These are phyloP conservation scores for Drosophila fuyamai DNA, from an alignment of 1,140 invertebrate species.

Conservation along the genomic window DNA sequence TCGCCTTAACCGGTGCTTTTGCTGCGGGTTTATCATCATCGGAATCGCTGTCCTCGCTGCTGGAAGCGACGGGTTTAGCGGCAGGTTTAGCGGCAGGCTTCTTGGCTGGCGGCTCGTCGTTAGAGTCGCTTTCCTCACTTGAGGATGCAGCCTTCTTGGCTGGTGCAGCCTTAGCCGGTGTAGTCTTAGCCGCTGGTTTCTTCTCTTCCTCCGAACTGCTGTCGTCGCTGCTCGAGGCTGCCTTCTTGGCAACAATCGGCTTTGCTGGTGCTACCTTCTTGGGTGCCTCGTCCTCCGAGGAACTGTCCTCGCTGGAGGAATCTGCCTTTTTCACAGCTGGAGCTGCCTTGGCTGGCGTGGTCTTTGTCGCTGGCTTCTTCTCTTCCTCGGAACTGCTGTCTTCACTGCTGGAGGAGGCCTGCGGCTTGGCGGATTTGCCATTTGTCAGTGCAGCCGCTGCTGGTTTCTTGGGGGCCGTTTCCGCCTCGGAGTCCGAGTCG, in stretches of 20 bases:
- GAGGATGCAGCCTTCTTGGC: slow-evolving; percentile 71
- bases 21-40: slow-evolving; percentile 43
- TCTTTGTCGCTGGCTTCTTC: slow-evolving; percentile 35
- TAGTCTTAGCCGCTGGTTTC: slow-evolving; percentile 33
- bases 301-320: slow-evolving; percentile 65
- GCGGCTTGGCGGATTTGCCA: slow-evolving; percentile 55
- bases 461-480: slow-evolving; percentile 26
- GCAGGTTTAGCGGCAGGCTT: slow-evolving; percentile 23
- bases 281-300: slow-evolving; percentile 46
- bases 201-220: slow-evolving; percentile 46
- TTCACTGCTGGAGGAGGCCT: slow-evolving; percentile 41
- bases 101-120: slow-evolving; percentile 44
- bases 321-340: slow-evolving; percentile 22
- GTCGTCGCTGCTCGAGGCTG: slow-evolving; percentile 30
- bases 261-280: slow-evolving; percentile 59
- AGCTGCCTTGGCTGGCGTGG: slow-evolving; percentile 27
- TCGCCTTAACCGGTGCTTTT: slow-evolving; percentile 42
- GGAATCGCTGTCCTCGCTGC: slow-evolving; percentile 53
- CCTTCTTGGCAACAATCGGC: slow-evolving; percentile 34
- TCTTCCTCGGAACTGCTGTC: slow-evolving; percentile 54
- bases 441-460: slow-evolving; percentile 25
- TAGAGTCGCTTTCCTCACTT: slow-evolving; percentile 61
- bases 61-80: slow-evolving; percentile 34
- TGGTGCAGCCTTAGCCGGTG: slow-evolving; percentile 31
- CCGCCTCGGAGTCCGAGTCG: slow-evolving; percentile 51